Percentiles rank a stretch among this genome's conserved stretches.
These are phyloP conservation scores for Nysson spinosus DNA, from an alignment of 2,888 invertebrate species.

Conservation along the genomic window DNA sequence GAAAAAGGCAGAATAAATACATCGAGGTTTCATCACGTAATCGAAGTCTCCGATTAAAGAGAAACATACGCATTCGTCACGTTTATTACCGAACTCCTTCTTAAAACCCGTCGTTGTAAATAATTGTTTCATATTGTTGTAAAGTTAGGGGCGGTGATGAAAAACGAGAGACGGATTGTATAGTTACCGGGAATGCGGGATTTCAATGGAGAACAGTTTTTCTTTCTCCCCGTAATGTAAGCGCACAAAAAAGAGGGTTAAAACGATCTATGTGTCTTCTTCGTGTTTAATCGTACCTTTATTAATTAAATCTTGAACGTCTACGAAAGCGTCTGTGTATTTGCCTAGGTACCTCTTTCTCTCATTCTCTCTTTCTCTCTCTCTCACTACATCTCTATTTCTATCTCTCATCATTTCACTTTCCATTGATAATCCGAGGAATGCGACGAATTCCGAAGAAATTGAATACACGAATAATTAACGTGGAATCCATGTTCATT, in stretches of 20 bases:
- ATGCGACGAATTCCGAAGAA: too few species aligned
- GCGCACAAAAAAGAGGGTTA: constrained; percentile 65
- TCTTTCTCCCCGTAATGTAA: constrained; percentile 60
- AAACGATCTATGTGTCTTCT: constrained; percentile 67
- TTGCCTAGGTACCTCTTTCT: constrained; percentile 40
- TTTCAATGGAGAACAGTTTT: constrained; percentile 20
- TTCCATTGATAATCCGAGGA: constrained; percentile 6
- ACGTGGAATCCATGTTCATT: too few species aligned
- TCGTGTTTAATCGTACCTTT: constrained; percentile 68
- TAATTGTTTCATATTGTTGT: constrained; percentile 59
- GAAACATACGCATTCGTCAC: background rate
- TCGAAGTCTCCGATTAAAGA: background rate
- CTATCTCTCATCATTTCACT: background rate
- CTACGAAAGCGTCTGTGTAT: constrained; percentile 46
- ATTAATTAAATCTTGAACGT: constrained; percentile 62
- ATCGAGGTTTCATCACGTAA: too few species aligned
- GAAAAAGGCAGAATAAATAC: background rate
- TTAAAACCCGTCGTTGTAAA: constrained; percentile 58
- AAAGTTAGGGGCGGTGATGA: constrained; percentile 51
- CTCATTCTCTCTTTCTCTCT: constrained; percentile 3
- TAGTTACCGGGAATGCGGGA: constrained; percentile 35
- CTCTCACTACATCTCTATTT: background rate
- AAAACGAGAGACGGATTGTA: constrained; percentile 39
- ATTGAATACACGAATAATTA: too few species aligned
- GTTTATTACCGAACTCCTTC: constrained; percentile 12